These are phyloP conservation scores for Drosophila neotestacea DNA, from an alignment of 2,888 invertebrate genomes.

Conservation along the genomic window DNA sequence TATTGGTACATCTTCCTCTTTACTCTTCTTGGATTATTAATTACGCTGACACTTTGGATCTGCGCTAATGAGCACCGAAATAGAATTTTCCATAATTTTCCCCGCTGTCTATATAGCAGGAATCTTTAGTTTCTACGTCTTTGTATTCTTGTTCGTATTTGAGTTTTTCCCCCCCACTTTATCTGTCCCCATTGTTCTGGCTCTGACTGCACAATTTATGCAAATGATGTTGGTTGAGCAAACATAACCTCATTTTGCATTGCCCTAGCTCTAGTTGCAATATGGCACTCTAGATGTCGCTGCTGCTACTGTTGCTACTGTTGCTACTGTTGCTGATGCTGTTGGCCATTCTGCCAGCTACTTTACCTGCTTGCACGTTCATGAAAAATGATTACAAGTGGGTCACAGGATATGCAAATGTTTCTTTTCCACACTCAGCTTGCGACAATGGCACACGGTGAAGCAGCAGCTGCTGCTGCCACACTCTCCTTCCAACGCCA, in stretches of 20 bases:
- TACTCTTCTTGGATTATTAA: constrained; percentile 64
- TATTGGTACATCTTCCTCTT: constrained; percentile 31
- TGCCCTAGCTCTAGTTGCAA: constrained; percentile 42
- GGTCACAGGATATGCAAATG: constrained; percentile 83
- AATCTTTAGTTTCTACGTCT: constrained; percentile 17
- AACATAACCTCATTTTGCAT: constrained; percentile 77
- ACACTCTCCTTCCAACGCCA: neutral
- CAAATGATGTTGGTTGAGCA: constrained; percentile 69
- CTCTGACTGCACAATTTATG: constrained; percentile 61
- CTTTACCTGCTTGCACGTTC: constrained; percentile 62
- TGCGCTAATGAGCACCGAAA: constrained; percentile 73
- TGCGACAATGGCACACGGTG: constrained; percentile 59
- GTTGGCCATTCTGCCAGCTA: constrained; percentile 37
- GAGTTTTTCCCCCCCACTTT: constrained; percentile 13
- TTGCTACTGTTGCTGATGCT: constrained; percentile 4
- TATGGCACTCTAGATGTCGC: constrained; percentile 56
- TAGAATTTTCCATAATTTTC: constrained; percentile 72
- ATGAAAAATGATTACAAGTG: constrained; percentile 81
- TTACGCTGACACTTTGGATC: constrained; percentile 70
- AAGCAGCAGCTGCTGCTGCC: constrained; percentile 51
- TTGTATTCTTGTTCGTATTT: constrained; percentile 35
- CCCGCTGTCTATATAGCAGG: constrained; percentile 43
- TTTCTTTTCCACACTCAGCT: constrained; percentile 76
- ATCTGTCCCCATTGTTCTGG: neutral
- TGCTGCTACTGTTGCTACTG: neutral